A percentile compares a stretch with the other conserved stretches of the same genome.
phyloP scores from a whole-genome alignment of 2,888 invertebrate genomes.

The Apotomis turbidana region DNA sequence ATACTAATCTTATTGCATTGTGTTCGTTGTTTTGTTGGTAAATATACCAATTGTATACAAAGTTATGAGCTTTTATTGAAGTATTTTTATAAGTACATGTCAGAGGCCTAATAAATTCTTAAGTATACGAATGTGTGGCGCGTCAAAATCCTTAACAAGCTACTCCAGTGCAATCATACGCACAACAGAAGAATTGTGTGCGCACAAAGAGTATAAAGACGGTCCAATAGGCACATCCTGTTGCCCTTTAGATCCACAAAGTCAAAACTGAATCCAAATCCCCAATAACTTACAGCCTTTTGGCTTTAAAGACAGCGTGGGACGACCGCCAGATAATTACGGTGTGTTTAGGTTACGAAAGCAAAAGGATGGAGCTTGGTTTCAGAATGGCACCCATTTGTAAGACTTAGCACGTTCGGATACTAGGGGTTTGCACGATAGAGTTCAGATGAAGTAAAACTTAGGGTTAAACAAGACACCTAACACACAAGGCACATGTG shows the following conservation, averaged over 20 bases:
- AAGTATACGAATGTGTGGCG: neutral
- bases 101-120: neutral
- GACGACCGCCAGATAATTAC: conserved; percentile 10
- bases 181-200: conserved; percentile 21
- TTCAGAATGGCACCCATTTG: neutral
- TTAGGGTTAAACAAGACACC: no score
- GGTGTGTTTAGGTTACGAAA: conserved; percentile 8
- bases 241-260: neutral
- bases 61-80: no score
- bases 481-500: no score
- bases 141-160: conserved; percentile 11
- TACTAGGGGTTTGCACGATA: neutral
- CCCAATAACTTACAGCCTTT: neutral
- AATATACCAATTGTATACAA: no score
- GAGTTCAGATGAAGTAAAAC: neutral
- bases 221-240: conserved; percentile 31
- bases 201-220: conserved; percentile 10
- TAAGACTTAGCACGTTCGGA: neutral
- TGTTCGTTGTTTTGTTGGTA: no score
- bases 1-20: no score
- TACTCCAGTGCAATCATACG: conserved; percentile 6
- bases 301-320: neutral
- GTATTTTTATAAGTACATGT: no score
- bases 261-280: neutral
- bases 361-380: neutral